phyloP scores from a whole-genome alignment of 2,888 invertebrate species.

The Idaea dimidiata region DNA sequence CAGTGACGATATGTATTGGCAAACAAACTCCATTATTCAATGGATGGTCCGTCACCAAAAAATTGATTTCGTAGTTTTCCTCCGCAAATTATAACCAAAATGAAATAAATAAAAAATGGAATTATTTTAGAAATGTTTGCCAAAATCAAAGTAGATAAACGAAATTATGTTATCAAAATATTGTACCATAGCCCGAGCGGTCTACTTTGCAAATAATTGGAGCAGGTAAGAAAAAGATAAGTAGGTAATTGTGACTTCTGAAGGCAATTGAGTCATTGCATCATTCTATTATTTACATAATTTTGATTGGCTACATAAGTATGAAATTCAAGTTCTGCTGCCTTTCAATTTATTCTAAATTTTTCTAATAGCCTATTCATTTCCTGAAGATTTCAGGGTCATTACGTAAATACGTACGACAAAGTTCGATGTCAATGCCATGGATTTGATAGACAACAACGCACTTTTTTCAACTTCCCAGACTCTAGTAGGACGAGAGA shows the following conservation, averaged over 20 bases:
- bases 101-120: slow-evolving; percentile 11
- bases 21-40: no score
- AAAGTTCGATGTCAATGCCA: slow-evolving; percentile 60
- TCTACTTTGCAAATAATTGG: slow-evolving; percentile 32
- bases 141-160: slow-evolving; percentile 17
- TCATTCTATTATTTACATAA: background rate
- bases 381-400: slow-evolving; percentile 75
- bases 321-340: no score
- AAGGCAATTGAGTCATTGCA: background rate
- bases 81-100: background rate
- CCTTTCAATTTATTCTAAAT: background rate
- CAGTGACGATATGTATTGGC: no score
- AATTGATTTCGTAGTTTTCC: no score
- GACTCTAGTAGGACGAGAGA: slow-evolving; percentile 79
- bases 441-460: slow-evolving; percentile 44
- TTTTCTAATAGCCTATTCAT: slow-evolving; percentile 12
- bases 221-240: background rate
- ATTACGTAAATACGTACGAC: slow-evolving; percentile 67
- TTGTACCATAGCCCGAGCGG: slow-evolving; percentile 32
- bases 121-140: slow-evolving; percentile 20
- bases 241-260: background rate
- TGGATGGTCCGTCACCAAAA: no score
- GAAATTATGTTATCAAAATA: slow-evolving; percentile 51
- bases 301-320: background rate
- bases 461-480: slow-evolving; percentile 62